Evolutionary conservation across 2,888 invertebrate species (phyloP), one percentile per base, ranked within the genome.

Genomic region (Arrhopalites spinosus): DNA sequence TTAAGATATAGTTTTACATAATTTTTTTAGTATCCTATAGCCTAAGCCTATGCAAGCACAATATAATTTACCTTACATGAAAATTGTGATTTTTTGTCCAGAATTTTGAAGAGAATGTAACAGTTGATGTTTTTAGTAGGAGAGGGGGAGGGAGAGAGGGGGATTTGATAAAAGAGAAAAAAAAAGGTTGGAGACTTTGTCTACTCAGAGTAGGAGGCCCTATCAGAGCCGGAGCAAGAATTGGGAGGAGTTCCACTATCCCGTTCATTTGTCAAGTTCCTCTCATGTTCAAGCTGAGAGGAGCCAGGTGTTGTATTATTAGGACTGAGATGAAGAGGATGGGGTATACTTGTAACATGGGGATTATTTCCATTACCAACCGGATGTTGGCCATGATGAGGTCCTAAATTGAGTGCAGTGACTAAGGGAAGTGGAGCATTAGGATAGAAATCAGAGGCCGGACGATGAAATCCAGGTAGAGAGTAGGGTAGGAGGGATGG

Each of bases 141-240:
- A 23, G 20, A 70, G 56, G 15, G 30, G 15, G 70, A 11, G 17
- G 25, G 23, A 50, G 11, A 17, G 25, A 36, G 61, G 61, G 27
- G 61, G 61, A 23, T 5, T 25, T 27, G 61, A n/a, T 29, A 43
- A 17, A 43, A 30, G 43, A 43, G 36, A 66, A 23, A 29, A n/a
- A n/a, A n/a, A n/a, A n/a, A n/a, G n/a, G n/a, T n/a, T n/a, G n/a
- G n/a, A n/a, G n/a, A n/a, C n/a, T n/a, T n/a, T 36, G 29, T 43
- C 84, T 86, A 88, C 85, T 88, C 88, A 36, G 88, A 88, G 83
- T 88, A 88, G 36, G 87, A 87, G 1, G 88, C 88, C 83, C 88
- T 88, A 84, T 88, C 88, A 23, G 25, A 88, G 50, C 88, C 87
- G 25, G 88, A 87, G 81, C 87, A 88, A 17, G 87, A 87, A 76